Conservation (phyloP, 2,888 invertebrate species). For the Osmoderma eremita region DNA sequence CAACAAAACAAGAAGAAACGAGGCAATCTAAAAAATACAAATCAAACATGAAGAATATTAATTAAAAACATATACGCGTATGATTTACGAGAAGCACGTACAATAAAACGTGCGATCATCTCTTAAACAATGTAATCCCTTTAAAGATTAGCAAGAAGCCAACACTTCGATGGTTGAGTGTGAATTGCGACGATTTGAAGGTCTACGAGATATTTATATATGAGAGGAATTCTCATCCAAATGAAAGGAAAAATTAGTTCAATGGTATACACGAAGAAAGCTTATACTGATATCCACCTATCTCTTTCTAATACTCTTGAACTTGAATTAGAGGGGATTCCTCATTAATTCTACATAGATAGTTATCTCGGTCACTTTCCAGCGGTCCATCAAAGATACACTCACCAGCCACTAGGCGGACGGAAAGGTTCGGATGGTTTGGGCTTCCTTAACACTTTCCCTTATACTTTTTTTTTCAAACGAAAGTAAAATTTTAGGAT, state of each 20-base stretch:
- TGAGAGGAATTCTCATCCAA: slow-evolving; percentile 47
- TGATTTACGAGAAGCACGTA: slow-evolving; percentile 62
- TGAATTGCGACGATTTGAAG: slow-evolving; percentile 45
- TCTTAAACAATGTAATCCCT: slow-evolving; percentile 42
- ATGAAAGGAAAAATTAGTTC: slow-evolving; percentile 52
- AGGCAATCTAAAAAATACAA: slow-evolving; percentile 56
- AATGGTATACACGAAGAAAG: slow-evolving; percentile 41
- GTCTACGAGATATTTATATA: slow-evolving; percentile 48
- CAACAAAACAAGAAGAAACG: slow-evolving; percentile 59
- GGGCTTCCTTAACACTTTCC: slow-evolving; percentile 16
- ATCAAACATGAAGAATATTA: slow-evolving; percentile 61
- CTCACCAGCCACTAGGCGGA: background rate
- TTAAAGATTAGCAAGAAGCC: slow-evolving; percentile 34
- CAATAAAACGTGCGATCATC: slow-evolving; percentile 67
- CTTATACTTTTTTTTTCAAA: slow-evolving; percentile 19
- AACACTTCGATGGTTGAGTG: slow-evolving; percentile 45
- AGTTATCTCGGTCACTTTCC: slow-evolving; percentile 35
- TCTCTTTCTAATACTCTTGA: slow-evolving; percentile 34
- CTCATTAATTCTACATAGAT: slow-evolving; percentile 7
- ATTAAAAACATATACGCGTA: slow-evolving; percentile 46
- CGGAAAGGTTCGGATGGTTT: slow-evolving; percentile 19
- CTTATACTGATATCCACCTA: slow-evolving; percentile 10
- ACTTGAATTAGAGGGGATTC: slow-evolving; percentile 41
- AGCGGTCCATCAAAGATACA: slow-evolving; percentile 1
- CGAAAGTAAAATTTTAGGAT: slow-evolving; percentile 17